Evolutionary conservation across 2,888 invertebrate genomes (phyloP), one percentile per base, ranked within the genome.

Genomic region (Drosophila paranaensis): DNA sequence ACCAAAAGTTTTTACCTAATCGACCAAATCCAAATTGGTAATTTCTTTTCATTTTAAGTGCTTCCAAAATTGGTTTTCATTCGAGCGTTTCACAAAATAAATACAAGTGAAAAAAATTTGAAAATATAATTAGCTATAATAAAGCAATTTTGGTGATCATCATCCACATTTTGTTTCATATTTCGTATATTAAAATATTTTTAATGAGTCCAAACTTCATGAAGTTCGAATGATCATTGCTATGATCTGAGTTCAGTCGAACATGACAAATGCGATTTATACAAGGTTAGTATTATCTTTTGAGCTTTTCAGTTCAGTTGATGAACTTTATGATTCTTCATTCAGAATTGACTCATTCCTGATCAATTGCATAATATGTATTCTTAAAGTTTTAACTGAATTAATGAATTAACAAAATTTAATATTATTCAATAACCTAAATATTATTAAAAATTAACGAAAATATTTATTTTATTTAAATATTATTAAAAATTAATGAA

Each of bases 41-140:
- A 8, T 33, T 1, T 16, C 0, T 13, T 33, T 27, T 27, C 3
- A 27, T 16, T 48, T n/a, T n/a, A 6, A 16, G 6, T 16, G 13
- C 25, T 25, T 51, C 3, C 20, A 9, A 2, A 14, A 20, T 37
- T 37, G 5, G 5, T 0, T 27, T 37, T 10, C 37, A 48, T 27
- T 39, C 37, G 48, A 62, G 11, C 37, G 43, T 30, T 37, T 27
- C 6, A 45, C 30, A 30, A 3, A 42, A 60, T 60, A 35, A 60
- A 60, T 61, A 9, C 3, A 37, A 48, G 16, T 13, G n/a, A 9
- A 27, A 16, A 8, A 27, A n/a, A n/a, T n/a, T n/a, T n/a, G n/a
- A n/a, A 35, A 45, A n/a, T 61, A 9, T 27, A 27, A 43, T 61
- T 60, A 61, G 14, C 11, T 27, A 25, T 11, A 61, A 13, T 8